Evolutionary conservation across 2,888 invertebrate genomes (phyloP).

Genomic region (Temnothorax ravouxi): DNA sequence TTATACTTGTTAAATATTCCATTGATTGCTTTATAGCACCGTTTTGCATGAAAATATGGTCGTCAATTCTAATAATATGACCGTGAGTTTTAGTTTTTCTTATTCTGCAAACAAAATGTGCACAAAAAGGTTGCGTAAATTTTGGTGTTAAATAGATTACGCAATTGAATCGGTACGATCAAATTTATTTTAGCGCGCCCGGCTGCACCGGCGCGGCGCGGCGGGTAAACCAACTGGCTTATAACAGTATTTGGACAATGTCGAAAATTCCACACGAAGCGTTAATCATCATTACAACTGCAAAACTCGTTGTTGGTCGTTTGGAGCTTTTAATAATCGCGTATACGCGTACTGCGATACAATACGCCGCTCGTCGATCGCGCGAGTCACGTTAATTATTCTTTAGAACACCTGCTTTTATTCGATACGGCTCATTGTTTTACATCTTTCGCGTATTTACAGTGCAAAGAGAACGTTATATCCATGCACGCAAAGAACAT

Average conservation of each 20-base stretch:
- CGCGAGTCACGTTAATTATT: conserved; percentile 48
- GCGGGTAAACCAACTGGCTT: neutral
- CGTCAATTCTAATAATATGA: neutral
- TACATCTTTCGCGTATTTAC: conserved; percentile 36
- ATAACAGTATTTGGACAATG: conserved; percentile 20
- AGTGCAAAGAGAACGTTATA: conserved; percentile 2
- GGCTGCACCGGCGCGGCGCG: neutral
- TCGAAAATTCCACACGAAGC: conserved; percentile 35
- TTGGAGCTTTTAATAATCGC: conserved; percentile 50
- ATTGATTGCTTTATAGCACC: neutral
- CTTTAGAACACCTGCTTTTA: conserved; percentile 39
- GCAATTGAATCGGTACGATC: neutral
- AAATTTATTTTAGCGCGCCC: conserved; percentile 26
- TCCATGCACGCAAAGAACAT: neutral
- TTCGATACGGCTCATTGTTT: conserved; percentile 38
- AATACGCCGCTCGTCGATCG: conserved; percentile 41
- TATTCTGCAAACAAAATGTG: neutral
- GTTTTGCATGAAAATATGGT: neutral
- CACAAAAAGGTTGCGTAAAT: neutral
- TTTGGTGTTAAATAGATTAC: conserved; percentile 21
- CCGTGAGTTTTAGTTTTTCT: neutral
- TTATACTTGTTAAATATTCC: neutral
- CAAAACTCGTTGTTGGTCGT: conserved; percentile 37
- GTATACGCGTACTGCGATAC: neutral
- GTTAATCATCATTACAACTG: conserved; percentile 48